Percentiles rank a stretch among this genome's conserved stretches.
phyloP scores from a whole-genome alignment of 2,113 vertebrate genomes.

The Cavia aperea region DNA sequence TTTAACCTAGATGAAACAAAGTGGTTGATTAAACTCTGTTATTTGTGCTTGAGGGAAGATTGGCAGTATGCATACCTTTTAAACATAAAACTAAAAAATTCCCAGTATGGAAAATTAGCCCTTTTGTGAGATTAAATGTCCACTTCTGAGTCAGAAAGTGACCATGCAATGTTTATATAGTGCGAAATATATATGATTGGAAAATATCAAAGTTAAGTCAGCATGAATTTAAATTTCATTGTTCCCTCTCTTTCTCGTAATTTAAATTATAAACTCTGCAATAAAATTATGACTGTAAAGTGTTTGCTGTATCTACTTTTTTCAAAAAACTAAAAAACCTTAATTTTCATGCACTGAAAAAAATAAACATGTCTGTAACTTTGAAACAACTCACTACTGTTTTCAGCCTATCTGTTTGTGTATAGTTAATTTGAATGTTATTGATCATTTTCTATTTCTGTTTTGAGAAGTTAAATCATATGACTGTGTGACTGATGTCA shows the following conservation, averaged over 20 bases:
- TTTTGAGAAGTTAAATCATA: not conserved
- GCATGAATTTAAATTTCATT: not conserved
- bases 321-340: not conserved
- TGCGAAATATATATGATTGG: not conserved
- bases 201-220: conserved; percentile 6
- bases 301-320: not conserved
- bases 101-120: not conserved
- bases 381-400: conserved; percentile 1
- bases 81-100: not conserved
- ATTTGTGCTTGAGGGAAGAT: not conserved
- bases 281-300: conserved; percentile 3
- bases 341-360: not conserved
- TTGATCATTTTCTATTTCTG: not conserved
- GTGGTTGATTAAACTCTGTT: not conserved
- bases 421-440: not conserved
- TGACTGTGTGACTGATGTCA: not conserved
- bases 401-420: not conserved
- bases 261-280: conserved; percentile 22
- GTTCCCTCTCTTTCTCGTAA: not conserved
- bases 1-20: not conserved
- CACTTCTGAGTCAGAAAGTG: not conserved
- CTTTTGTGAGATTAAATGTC: not conserved
- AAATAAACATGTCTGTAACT: not conserved
- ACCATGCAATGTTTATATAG: not conserved
- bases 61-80: not conserved